A percentile compares a stretch with the other conserved stretches of the same genome.
Evolutionary conservation across 2,113 vertebrate species (phyloP).

Genomic region (Sinocyclocheilus rhinocerous): DNA sequence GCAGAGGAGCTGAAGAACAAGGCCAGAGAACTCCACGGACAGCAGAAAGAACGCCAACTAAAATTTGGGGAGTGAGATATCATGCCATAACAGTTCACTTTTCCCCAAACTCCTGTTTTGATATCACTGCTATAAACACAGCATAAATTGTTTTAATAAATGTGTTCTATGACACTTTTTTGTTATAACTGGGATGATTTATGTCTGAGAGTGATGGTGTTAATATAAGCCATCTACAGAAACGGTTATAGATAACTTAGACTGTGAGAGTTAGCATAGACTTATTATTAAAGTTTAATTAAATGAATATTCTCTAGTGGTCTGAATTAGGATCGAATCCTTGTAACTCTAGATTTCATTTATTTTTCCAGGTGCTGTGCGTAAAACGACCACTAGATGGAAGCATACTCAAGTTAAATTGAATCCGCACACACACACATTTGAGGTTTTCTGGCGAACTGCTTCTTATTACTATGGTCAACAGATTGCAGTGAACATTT

Average conservation of each 20-base stretch:
- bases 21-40: slow-evolving; percentile 81
- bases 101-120: not conserved
- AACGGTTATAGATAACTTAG: not conserved
- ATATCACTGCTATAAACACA: not conserved
- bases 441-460: not conserved
- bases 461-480: not conserved
- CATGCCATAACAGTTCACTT: not conserved
- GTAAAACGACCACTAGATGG: slow-evolving; percentile 62
- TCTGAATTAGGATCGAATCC: not conserved
- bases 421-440: not conserved
- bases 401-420: slow-evolving; percentile 42
- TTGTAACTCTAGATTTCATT: not conserved
- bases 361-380: not conserved
- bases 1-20: slow-evolving; percentile 89
- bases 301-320: not conserved
- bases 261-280: not conserved
- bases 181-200: not conserved
- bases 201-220: not conserved
- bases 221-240: not conserved
- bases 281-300: not conserved
- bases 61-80: slow-evolving; percentile 69
- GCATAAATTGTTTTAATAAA: not conserved
- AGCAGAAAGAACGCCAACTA: slow-evolving; percentile 76
- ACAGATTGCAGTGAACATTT: not conserved
- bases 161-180: not conserved